Conservation (phyloP, 2,113 vertebrate species). For the Phrynosoma platyrhinos region DNA sequence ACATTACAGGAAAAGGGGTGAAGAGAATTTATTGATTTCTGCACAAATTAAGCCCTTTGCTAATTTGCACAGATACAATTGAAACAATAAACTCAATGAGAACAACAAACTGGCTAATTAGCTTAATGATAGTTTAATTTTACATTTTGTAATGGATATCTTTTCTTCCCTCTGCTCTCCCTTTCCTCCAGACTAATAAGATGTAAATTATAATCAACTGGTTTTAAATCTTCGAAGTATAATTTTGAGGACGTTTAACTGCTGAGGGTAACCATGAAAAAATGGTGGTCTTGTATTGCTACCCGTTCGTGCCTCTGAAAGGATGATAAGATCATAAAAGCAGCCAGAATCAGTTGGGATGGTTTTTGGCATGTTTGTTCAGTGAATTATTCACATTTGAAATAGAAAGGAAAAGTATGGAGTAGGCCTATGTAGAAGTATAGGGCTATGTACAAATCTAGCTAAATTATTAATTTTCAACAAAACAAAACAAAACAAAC, state of each 20-base stretch:
- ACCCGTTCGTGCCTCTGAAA: not conserved
- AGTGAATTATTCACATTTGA: not conserved
- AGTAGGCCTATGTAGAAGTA: too few relatives aligned
- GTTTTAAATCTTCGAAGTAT: constrained; percentile 64
- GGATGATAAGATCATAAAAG: not conserved
- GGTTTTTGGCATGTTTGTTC: not conserved
- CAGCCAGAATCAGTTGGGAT: not conserved
- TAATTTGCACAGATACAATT: constrained; percentile 66
- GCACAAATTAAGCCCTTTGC: constrained; percentile 63
- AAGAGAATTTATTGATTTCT: constrained; percentile 66
- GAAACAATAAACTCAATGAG: constrained; percentile 72
- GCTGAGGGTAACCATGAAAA: constrained; percentile 25
- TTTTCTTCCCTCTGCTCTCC: constrained; percentile 35
- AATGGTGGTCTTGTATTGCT: not conserved
- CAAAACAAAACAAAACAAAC: too few relatives aligned
- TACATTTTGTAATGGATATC: constrained; percentile 69
- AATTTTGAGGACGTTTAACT: constrained; percentile 52
- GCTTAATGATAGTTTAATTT: constrained; percentile 74
- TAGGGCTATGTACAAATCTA: too few relatives aligned
- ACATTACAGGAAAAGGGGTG: constrained; percentile 50
- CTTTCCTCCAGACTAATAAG: constrained; percentile 56
- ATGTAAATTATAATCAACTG: constrained; percentile 69
- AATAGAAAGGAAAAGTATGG: not conserved
- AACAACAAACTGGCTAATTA: constrained; percentile 73
- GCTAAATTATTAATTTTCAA: too few relatives aligned